These are phyloP conservation scores for Gallinago solitaria DNA, from an alignment of 2,797 vertebrate species.

Conservation along the genomic window DNA sequence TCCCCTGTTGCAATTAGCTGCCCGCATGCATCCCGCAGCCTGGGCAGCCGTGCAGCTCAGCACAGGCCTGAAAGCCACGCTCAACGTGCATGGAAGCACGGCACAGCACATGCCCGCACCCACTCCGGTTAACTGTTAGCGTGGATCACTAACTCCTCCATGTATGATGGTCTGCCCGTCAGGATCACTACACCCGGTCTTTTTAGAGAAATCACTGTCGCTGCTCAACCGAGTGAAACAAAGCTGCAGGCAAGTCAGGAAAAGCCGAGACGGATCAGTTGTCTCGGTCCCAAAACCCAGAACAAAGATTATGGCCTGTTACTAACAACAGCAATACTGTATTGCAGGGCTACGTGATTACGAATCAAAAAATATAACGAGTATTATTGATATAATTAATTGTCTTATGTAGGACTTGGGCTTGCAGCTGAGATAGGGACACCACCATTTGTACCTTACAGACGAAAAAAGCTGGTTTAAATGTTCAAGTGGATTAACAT, in stretches of 20 bases:
- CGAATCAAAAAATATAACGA: neutral
- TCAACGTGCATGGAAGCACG: no score
- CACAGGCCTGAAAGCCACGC: neutral
- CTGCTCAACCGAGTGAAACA: neutral
- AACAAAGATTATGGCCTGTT: neutral
- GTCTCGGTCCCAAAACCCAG: neutral
- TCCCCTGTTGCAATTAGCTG: neutral
- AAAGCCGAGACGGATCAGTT: neutral
- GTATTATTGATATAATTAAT: neutral
- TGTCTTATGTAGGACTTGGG: neutral
- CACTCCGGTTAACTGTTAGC: neutral
- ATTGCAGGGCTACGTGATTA: neutral
- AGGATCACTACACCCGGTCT: neutral
- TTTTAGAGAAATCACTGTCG: neutral
- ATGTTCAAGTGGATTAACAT: neutral
- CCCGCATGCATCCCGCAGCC: rapidly evolving
- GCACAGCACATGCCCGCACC: rapidly evolving
- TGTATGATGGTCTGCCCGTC: neutral
- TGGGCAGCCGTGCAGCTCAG: no score
- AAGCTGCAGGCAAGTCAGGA: neutral
- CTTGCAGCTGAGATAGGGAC: neutral
- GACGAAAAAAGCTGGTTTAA: neutral
- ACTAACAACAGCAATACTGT: neutral
- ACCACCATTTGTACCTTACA: neutral
- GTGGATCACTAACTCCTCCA: neutral